Conservation (phyloP, 1,140 invertebrate species). For the Drosophila pruinosa region DNA sequence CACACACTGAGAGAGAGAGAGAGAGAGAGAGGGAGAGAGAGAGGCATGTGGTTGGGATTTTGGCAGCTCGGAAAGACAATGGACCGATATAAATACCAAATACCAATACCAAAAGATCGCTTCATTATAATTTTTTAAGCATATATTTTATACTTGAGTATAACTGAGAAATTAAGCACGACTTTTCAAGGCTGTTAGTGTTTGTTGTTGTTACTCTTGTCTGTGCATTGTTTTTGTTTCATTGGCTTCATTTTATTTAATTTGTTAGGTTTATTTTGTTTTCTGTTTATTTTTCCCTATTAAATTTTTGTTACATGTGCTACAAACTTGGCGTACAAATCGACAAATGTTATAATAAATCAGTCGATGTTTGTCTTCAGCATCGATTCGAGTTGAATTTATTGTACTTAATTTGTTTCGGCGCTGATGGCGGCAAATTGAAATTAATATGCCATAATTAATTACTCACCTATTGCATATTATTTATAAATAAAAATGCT, state of each 20-base stretch:
- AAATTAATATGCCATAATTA: conserved; percentile 38
- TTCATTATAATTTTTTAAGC: conserved; percentile 74
- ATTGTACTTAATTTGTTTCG: conserved; percentile 29
- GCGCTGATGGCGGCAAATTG: conserved; percentile 8
- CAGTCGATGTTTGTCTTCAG: conserved; percentile 25
- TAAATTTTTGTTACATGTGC: conserved; percentile 36
- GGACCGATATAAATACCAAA: conserved; percentile 35
- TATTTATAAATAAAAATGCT: conserved; percentile 35
- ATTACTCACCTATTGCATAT: conserved; percentile 55
- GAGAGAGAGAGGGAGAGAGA: neutral
- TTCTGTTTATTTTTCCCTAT: conserved; percentile 29
- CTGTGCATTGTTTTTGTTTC: conserved; percentile 58
- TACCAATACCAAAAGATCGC: conserved; percentile 36
- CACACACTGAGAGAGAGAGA: neutral
- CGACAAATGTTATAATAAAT: conserved; percentile 61
- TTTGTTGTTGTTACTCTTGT: conserved; percentile 50
- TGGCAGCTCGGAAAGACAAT: conserved; percentile 36
- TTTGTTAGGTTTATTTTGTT: conserved; percentile 56
- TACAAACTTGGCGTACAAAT: conserved; percentile 13
- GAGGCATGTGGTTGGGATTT: conserved; percentile 1
- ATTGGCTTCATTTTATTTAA: conserved; percentile 59
- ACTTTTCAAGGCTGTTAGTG: conserved; percentile 66
- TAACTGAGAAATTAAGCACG: conserved; percentile 78
- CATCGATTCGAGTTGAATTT: conserved; percentile 39
- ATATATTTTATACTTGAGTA: conserved; percentile 76